phyloP scores from a whole-genome alignment of 2,888 invertebrate genomes.

The Malachius bipustulatus region DNA sequence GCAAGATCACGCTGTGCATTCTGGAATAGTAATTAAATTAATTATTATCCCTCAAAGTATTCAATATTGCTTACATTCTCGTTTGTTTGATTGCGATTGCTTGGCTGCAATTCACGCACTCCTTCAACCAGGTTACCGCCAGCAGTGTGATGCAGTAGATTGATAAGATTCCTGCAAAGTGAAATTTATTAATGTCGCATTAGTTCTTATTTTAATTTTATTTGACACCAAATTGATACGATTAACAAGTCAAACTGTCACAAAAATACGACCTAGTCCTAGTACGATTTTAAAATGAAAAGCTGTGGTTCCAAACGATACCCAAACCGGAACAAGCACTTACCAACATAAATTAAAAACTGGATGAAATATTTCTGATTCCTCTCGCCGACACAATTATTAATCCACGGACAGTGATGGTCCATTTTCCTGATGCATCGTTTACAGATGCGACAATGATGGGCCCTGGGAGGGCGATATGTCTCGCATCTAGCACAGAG shows the following conservation, averaged over 20 bases:
- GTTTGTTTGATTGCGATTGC: slow-evolving; percentile 56
- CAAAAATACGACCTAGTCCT: too few species aligned
- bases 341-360: slow-evolving; percentile 67
- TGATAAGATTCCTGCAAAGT: slow-evolving; percentile 40
- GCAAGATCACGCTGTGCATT: slow-evolving; percentile 69
- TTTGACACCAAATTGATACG: too few species aligned
- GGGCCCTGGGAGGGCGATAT: slow-evolving; percentile 70
- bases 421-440: slow-evolving; percentile 72
- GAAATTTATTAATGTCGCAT: too few species aligned
- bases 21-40: slow-evolving; percentile 46
- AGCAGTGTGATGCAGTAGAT: slow-evolving; percentile 59
- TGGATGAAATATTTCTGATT: slow-evolving; percentile 89
- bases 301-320: too few species aligned
- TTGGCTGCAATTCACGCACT: slow-evolving; percentile 53
- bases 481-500: slow-evolving; percentile 72
- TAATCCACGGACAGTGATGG: slow-evolving; percentile 86
- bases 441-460: slow-evolving; percentile 80
- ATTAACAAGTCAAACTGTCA: too few species aligned
- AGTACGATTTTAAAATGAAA: too few species aligned
- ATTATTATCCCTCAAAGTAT: too few species aligned
- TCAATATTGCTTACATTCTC: slow-evolving; percentile 58
- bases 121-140: slow-evolving; percentile 57
- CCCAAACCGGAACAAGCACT: too few species aligned
- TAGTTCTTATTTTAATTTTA: too few species aligned
- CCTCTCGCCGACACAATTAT: slow-evolving; percentile 84